Evolutionary conservation across 2,888 invertebrate species (phyloP).

Genomic region (Hypomecis atomaria): DNA sequence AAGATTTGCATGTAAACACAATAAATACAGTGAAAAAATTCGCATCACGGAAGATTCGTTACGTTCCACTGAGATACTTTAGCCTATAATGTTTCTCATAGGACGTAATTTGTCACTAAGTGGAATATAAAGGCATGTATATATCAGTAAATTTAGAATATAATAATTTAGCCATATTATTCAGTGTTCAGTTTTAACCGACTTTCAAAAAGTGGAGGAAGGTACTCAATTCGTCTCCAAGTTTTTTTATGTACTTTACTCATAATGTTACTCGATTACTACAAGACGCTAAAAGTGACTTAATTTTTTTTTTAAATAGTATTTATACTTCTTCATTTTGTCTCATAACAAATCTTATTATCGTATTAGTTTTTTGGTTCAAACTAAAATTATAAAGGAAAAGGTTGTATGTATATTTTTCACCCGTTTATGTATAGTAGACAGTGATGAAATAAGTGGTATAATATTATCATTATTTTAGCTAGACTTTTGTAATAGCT

Average conservation of each 20-base stretch:
- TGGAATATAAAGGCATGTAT: background rate
- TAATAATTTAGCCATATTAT: slow-evolving; percentile 1
- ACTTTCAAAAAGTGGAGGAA: background rate
- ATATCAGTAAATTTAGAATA: background rate
- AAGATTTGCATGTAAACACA: no score
- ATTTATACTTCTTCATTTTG: slow-evolving; percentile 1
- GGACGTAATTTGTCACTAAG: background rate
- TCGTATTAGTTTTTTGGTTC: no score
- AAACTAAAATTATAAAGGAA: no score
- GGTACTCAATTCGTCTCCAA: slow-evolving; percentile 1
- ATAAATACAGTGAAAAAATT: no score
- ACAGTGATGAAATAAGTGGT: no score
- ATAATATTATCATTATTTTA: no score
- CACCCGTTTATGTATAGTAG: no score
- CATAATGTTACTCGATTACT: slow-evolving; percentile 1
- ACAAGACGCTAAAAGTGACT: background rate
- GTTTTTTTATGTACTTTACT: slow-evolving; percentile 1
- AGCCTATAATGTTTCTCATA: background rate
- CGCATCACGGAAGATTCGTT: no score
- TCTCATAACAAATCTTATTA: background rate
- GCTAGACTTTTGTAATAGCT: no score
- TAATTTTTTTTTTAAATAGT: background rate
- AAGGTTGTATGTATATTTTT: no score
- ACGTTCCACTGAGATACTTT: background rate
- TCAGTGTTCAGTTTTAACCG: background rate